Base-by-base conservation (phyloP, 2,888 invertebrate species). In the Drosophila ezoana region DNA sequence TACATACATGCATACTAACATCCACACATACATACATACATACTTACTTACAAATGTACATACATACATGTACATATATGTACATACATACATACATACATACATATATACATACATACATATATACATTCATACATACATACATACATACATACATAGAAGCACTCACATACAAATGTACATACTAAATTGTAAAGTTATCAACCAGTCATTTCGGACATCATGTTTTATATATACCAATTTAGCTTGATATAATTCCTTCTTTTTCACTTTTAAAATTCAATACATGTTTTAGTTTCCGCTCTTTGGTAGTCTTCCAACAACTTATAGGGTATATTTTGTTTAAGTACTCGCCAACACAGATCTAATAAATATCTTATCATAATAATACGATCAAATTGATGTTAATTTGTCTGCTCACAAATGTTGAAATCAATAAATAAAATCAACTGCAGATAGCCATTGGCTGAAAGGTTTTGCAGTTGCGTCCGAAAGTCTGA, bases 341-440 rank as follows among this genome's bases (percentile, higher is more conserved):
- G 3, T 28, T 62, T 37, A n/a, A 32, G 6, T 16, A 20, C 20
- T 14, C n/a, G 10, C 16, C 14, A 28, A 44, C 18, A 10, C 11
- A 37, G 1, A 3, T 47, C 33, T 48, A 40, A 40, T 45, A 16
- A 35, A 45, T 37, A 23, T 60, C 20, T 35, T 23, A 44, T 77
- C 60, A 16, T 60, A 60, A 62, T 66, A 62, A 28, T 53, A 45
- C 11, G 45, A 52, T 59, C 54, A 65, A 90, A 79, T 78, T 78
- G 53, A 75, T 79, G 90, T 72, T 89, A 89, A 89, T 85, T 90
- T 72, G 49, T 51, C 49, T 64, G 76, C 78, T 83, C 78, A 78
- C 62, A 76, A 67, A 41, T 53, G 48, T 60, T 23, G 35, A 74
- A 83, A 70, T 79, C 53, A 67, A 68, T 71, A 74, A 70, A 67